A percentile compares a stretch with the other conserved stretches of the same genome.
Conservation (phyloP, 2,113 vertebrate species). For the Grammomys surdaster region DNA sequence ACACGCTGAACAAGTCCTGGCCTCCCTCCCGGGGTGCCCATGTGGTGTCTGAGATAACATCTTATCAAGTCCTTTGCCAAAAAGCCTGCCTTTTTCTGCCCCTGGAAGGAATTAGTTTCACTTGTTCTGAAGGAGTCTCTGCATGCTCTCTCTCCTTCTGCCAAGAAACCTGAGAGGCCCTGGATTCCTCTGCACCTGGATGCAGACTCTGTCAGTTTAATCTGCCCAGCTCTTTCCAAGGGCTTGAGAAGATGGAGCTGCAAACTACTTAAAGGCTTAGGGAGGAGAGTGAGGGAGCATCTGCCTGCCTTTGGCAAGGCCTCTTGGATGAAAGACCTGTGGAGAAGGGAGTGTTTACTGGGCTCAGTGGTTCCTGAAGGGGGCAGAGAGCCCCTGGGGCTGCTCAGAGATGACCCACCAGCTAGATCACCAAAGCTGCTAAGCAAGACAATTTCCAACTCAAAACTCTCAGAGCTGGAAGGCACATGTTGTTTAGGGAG, state of each 20-base stretch:
- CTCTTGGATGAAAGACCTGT: background rate
- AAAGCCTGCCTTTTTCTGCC: slow-evolving; percentile 76
- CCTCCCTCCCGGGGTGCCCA: slow-evolving; percentile 24
- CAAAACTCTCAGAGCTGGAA: slow-evolving; percentile 17
- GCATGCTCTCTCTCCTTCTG: slow-evolving; percentile 64
- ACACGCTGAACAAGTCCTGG: background rate
- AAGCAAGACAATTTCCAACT: background rate
- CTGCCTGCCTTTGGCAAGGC: slow-evolving; percentile 12
- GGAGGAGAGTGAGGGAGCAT: slow-evolving; percentile 8
- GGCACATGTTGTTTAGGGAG: fast-evolving
- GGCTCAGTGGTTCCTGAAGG: background rate
- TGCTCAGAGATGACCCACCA: background rate
- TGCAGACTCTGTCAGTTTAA: slow-evolving; percentile 46
- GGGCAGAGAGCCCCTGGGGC: background rate
- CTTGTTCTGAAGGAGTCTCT: slow-evolving; percentile 76
- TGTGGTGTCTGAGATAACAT: slow-evolving; percentile 65
- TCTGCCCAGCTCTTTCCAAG: slow-evolving; percentile 52
- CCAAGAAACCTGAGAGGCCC: slow-evolving; percentile 80
- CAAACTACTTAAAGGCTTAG: slow-evolving; percentile 67
- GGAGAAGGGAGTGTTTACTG: background rate
- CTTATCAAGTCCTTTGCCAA: slow-evolving; percentile 59
- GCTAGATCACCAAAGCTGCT: background rate
- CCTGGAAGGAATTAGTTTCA: slow-evolving; percentile 79
- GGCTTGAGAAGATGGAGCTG: slow-evolving; percentile 59
- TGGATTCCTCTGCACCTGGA: slow-evolving; percentile 56